Percentiles rank a stretch among this genome's conserved stretches.
Conservation (phyloP, 2,113 vertebrate species). For the Lonchura striata region DNA sequence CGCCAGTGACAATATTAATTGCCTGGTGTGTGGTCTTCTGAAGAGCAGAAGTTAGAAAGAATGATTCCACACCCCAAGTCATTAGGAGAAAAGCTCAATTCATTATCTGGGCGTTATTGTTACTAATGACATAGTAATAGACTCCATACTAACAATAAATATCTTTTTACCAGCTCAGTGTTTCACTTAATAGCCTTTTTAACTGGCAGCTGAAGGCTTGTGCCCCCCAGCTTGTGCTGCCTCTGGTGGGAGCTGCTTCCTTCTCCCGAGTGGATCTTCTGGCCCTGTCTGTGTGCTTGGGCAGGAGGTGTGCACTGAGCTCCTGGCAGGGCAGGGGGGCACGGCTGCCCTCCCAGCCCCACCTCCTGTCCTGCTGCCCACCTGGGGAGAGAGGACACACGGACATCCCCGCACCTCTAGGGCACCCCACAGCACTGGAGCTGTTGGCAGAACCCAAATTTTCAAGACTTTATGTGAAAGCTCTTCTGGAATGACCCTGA, state of each 20-base stretch:
- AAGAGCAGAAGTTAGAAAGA: constrained; percentile 31
- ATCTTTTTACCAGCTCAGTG: constrained; percentile 18
- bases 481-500: not conserved
- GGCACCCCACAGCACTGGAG: not conserved
- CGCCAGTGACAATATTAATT: constrained; percentile 59
- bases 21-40: constrained; percentile 14
- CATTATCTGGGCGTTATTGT: constrained; percentile 63
- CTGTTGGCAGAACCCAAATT: not conserved
- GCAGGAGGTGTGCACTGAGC: not conserved
- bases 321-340: not conserved
- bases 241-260: not conserved
- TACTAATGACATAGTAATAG: constrained; percentile 65
- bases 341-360: not conserved
- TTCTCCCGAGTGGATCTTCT: not conserved
- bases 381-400: accelerated
- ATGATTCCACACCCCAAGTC: constrained; percentile 28
- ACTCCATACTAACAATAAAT: constrained; percentile 65
- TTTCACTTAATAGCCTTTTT: constrained; percentile 45
- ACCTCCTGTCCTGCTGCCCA: accelerated
- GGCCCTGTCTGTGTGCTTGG: not conserved
- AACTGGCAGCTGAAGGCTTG: constrained; percentile 12
- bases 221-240: not conserved
- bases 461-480: not conserved
- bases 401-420: accelerated
- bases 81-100: constrained; percentile 59